Evolutionary conservation across 2,797 vertebrate species (phyloP).

Genomic region (Dendrocincla fuliginosa): DNA sequence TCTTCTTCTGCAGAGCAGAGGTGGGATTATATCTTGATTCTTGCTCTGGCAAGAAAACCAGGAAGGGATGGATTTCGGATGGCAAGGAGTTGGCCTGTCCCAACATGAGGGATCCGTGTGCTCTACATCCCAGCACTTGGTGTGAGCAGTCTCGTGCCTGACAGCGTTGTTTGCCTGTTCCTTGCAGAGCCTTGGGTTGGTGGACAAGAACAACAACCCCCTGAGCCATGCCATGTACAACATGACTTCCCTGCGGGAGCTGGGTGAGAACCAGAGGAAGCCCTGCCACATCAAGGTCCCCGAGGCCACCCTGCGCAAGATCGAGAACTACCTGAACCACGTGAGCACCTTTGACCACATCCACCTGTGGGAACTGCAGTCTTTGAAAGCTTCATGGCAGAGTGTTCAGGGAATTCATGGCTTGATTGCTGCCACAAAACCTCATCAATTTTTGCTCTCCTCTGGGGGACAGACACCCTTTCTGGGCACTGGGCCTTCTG

Average conservation of each 20-base stretch:
- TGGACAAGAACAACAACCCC: constrained; percentile 89
- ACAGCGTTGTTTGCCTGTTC: not conserved
- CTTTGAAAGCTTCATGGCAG: not conserved
- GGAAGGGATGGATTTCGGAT: not conserved
- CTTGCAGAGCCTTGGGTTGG: constrained; percentile 86
- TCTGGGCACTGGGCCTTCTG: not conserved
- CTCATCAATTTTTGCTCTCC: not conserved
- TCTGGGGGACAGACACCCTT: not conserved
- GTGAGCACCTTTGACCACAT: constrained; percentile 64
- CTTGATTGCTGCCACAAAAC: not conserved
- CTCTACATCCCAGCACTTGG: rapidly evolving
- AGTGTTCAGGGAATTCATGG: rapidly evolving
- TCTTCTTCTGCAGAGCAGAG: not conserved
- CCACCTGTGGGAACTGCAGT: not conserved
- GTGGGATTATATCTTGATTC: not conserved
- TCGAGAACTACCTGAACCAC: constrained; percentile 85
- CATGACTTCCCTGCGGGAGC: constrained; percentile 81
- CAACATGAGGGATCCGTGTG: rapidly evolving
- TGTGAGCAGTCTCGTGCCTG: not conserved
- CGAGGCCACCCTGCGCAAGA: constrained; percentile 77
- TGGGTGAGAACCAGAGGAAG: constrained; percentile 82
- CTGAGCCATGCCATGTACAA: constrained; percentile 92
- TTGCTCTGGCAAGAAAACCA: not conserved
- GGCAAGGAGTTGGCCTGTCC: not conserved
- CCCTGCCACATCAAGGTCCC: constrained; percentile 87